phyloP scores from a whole-genome alignment of 2,797 vertebrate species.

The Lagorchestes hirsutus region DNA sequence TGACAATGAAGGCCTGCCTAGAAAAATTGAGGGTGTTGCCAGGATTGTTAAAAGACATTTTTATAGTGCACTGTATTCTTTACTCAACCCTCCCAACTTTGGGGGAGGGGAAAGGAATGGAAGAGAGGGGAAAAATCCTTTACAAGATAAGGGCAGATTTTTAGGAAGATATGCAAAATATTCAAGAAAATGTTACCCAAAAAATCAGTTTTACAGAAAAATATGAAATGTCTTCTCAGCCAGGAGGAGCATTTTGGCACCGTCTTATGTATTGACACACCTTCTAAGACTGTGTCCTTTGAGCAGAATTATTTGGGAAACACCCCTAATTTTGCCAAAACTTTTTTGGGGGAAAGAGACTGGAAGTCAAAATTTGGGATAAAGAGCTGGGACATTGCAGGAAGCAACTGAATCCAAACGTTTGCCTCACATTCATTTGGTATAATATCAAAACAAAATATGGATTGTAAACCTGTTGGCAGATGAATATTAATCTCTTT shows the following conservation, averaged over 20 bases:
- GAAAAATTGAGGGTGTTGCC: conserved; percentile 78
- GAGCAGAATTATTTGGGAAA: conserved; percentile 56
- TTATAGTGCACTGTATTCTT: conserved; percentile 62
- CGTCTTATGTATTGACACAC: conserved; percentile 2
- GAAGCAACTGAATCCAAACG: conserved; percentile 67
- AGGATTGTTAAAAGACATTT: conserved; percentile 69
- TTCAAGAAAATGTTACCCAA: conserved; percentile 43
- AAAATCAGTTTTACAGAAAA: conserved; percentile 54
- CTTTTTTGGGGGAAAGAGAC: conserved; percentile 46
- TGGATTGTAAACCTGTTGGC: conserved; percentile 79
- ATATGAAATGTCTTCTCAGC: conserved; percentile 59
- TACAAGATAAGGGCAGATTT: conserved; percentile 5
- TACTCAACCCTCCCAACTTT: conserved; percentile 37
- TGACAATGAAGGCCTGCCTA: conserved; percentile 79
- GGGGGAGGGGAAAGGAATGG: background rate
- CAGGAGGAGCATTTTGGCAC: conserved; percentile 29
- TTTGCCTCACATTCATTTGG: conserved; percentile 61
- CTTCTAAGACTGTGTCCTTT: conserved; percentile 33
- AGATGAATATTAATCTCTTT: conserved; percentile 75
- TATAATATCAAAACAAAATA: conserved; percentile 77
- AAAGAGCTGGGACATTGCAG: conserved; percentile 53
- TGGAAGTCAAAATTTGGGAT: conserved; percentile 69
- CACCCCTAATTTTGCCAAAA: conserved; percentile 6
- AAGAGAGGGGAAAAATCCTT: background rate
- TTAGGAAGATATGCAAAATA: conserved; percentile 64